phyloP scores from a whole-genome alignment of 2,888 invertebrate genomes.

The Drosophila paracracens region DNA sequence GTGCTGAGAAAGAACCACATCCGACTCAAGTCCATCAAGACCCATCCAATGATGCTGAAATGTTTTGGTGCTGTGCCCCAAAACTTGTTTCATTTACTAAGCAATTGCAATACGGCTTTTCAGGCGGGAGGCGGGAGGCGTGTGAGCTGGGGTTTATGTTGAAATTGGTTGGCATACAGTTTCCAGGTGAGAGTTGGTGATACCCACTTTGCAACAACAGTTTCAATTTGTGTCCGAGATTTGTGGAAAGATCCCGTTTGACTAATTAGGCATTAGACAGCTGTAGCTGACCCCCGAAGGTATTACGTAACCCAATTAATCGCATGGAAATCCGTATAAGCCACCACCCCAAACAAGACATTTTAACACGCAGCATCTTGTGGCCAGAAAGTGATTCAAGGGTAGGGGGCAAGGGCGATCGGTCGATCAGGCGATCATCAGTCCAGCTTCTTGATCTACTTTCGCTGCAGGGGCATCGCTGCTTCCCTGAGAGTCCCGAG shows the following conservation, averaged over 20 bases:
- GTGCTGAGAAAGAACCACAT: slow-evolving; percentile 74
- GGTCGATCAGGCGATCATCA: slow-evolving; percentile 5
- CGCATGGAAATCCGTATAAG: slow-evolving; percentile 50
- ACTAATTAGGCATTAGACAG: slow-evolving; percentile 51
- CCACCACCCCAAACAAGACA: slow-evolving; percentile 40
- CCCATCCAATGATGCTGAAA: slow-evolving; percentile 54
- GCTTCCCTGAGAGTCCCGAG: not conserved
- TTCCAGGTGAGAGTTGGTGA: slow-evolving; percentile 5
- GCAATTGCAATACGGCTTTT: not conserved
- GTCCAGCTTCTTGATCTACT: slow-evolving; percentile 15
- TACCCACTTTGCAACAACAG: not conserved
- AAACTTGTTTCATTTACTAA: slow-evolving; percentile 60
- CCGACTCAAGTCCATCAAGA: slow-evolving; percentile 1
- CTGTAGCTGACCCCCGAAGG: slow-evolving; percentile 28
- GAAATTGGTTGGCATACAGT: slow-evolving; percentile 13
- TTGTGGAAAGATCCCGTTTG: slow-evolving; percentile 1
- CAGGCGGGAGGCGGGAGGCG: not conserved
- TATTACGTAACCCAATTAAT: slow-evolving; percentile 50
- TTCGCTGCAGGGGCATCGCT: slow-evolving; percentile 13
- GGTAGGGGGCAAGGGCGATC: not conserved
- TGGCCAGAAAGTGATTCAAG: slow-evolving; percentile 26
- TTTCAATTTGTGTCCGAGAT: slow-evolving; percentile 5
- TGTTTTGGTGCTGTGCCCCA: slow-evolving; percentile 29
- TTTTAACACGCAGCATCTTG: slow-evolving; percentile 68
- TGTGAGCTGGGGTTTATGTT: slow-evolving; percentile 39